Conservation (phyloP, 2,797 vertebrate species). For the Lagocephalus sceleratus region DNA sequence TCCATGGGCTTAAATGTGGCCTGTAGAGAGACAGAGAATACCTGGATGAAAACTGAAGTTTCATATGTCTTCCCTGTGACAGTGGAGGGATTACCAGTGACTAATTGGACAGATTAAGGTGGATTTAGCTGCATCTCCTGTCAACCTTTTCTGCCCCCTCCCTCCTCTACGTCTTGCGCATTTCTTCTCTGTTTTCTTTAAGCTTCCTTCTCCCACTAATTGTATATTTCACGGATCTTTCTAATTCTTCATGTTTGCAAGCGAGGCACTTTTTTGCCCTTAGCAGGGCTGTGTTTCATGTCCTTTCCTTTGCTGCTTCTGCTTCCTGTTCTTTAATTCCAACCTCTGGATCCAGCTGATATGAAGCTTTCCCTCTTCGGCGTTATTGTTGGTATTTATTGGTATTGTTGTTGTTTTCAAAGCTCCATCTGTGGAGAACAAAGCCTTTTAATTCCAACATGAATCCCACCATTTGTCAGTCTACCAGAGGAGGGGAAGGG, state of each 20-base stretch:
- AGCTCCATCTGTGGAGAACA: constrained; percentile 71
- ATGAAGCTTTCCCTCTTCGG: constrained; percentile 54
- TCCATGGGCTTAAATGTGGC: constrained; percentile 33
- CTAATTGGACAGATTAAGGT: constrained; percentile 75
- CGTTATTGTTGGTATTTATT: constrained; percentile 71
- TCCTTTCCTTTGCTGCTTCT: constrained; percentile 40
- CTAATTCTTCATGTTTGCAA: constrained; percentile 22
- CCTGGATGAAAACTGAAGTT: constrained; percentile 40
- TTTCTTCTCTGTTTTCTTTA: constrained; percentile 26
- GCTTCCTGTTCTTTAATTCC: constrained; percentile 55
- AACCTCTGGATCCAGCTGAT: constrained; percentile 72
- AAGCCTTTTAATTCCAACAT: constrained; percentile 76
- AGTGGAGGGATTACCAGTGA: constrained; percentile 67
- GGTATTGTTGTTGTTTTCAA: constrained; percentile 75
- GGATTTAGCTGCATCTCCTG: constrained; percentile 63
- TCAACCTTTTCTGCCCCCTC: constrained; percentile 48
- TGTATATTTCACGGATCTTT: constrained; percentile 36
- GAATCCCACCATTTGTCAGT: constrained; percentile 69
- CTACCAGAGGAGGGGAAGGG: constrained; percentile 53
- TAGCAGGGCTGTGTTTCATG: constrained; percentile 43
- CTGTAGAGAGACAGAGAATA: constrained; percentile 24
- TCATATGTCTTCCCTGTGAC: constrained; percentile 63
- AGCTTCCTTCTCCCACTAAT: constrained; percentile 24
- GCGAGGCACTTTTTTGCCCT: constrained; percentile 12
- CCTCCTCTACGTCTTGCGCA: not conserved